Evolutionary conservation across 1,140 invertebrate species (phyloP).

Genomic region (Caenorhabditis elegans): WBcel235 BX284605.5:5707001-5707500

Average conservation of each 20-base stretch:
- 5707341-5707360: background rate
- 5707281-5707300: background rate
- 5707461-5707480: too few relatives aligned
- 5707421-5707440: background rate
- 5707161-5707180: conserved; percentile 25
- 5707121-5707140: background rate
- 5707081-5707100: too few relatives aligned
- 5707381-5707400: conserved; percentile 19
- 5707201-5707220: conserved; percentile 24
- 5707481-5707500: too few relatives aligned
- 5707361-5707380: background rate
- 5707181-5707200: conserved; percentile 17
- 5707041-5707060: too few relatives aligned
- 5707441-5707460: background rate
- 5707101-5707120: too few relatives aligned
- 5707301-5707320: background rate
- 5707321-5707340: background rate
- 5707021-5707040: too few relatives aligned
- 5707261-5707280: conserved; percentile 23
- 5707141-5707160: background rate
- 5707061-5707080: too few relatives aligned
- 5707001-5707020: too few relatives aligned
- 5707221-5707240: background rate
- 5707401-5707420: background rate
- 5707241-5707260: conserved; percentile 6